Base-by-base conservation (phyloP, 2,888 invertebrate genomes). In the Salticus scenicus region DNA sequence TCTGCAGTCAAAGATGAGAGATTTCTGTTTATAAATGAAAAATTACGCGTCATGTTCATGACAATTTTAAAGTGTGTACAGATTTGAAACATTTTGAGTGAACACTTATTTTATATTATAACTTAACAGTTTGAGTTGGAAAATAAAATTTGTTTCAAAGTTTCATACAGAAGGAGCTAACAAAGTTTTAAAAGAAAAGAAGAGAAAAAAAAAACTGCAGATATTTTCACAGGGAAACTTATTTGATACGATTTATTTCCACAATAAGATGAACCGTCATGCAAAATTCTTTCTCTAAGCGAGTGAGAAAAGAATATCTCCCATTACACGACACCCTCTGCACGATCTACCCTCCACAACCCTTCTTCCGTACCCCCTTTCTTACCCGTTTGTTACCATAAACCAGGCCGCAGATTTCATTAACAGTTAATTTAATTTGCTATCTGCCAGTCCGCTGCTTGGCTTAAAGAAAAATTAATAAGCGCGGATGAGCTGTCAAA, bases 381-480 rank as follows among this genome's bases (percentile, higher is more conserved):
- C 78, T 41, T 20, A n/a, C 51, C 67, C 84, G 70, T 70, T 79
- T 85, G 78, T 85, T 73, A 74, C 66, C 47, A 30, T 41, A 76
- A 71, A 41, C 64, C 66, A 66, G 57, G 67, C 71, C 71, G 64
- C 77, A 74, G 77, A 79, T 78, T 85, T 85, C 84, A 85, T 85
- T 85, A 85, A 75, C 73, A 74, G 74, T 74, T 85, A 85, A 85
- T 79, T 85, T 79, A 85, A 85, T 85, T 85, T 78, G 69, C 84
- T 74, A 64, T 79, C 74, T 79, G 74, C 78, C 69, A 74, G 78
- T 77, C 77, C 78, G 70, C 37, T 66, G 76, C 31, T 41, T 47
- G 71, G 75, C 82, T 71, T 70, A 77, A 79, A 79, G 84, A 84
- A 84, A 85, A 85, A 85, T 85, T 85, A 85, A 85, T 85, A 85